Evolutionary conservation across 2,888 invertebrate genomes (phyloP), one percentile per base, ranked within the genome.

Genomic region (Erebia palarica): DNA sequence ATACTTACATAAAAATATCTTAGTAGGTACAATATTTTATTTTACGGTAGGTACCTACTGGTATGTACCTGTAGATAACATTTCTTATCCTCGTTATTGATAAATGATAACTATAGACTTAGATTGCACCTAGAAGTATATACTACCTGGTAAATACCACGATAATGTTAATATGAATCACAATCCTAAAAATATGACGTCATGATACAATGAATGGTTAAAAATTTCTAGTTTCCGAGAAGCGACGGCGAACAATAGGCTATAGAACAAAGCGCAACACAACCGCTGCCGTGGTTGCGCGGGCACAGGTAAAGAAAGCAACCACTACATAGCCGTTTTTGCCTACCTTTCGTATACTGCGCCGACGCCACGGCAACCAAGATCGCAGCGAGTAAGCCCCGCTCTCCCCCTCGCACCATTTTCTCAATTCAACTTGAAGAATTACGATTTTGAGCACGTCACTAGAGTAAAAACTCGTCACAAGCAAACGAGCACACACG

Each of bases 391-490:
- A 88, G 78, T 78, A 87, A 80, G 79, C 86, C 85, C 85, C 86
- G 84, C 86, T 86, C 87, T 81, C 85, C 86, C 86, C 88, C 86
- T 85, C 89, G 86, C 83, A 80, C 79, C 88, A 90, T 90, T 85
- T 84, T 88, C 84, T 85, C 81, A 82, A 82, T 82, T 85, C 83
- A 84, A 84, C 82, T 86, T 18, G 63, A 63, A 63, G 49, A 63
- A 63, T 85, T 86, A 86, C 83, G 82, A 87, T 86, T 87, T 83
- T 78, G 78, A 86, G 78, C 90, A 91, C 90, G 87, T 86, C 90
- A 90, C 89, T 84, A 82, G 78, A 81, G 85, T 83, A 86, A 87
- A 85, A 90, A 90, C 91, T 90, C 87, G 89, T 91, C 90, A 89
- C 90, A 83, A 81, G 78, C 83, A 80, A 83, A 77, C 83, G 84